Conservation (phyloP, 2,113 vertebrate species). For the Caranx ignobilis region DNA sequence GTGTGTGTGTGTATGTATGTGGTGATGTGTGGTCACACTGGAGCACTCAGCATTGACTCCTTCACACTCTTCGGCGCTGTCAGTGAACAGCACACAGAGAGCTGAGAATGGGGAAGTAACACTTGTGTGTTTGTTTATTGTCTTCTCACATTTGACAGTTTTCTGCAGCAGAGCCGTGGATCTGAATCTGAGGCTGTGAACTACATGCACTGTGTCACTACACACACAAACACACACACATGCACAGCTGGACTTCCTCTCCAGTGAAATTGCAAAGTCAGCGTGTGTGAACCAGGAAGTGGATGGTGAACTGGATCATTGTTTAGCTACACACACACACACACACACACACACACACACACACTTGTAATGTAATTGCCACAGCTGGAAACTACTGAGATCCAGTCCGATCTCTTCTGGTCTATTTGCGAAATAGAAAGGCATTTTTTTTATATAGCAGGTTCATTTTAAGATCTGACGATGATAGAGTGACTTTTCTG, state of each 20-base stretch:
- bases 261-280: slow-evolving; percentile 33
- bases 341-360: too few species aligned
- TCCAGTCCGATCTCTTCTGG: not conserved
- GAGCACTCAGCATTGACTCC: not conserved
- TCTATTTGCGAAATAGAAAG: not conserved
- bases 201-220: not conserved
- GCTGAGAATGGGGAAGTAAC: not conserved
- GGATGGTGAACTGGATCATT: slow-evolving; percentile 21
- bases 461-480: not conserved
- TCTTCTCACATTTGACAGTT: not conserved
- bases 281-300: slow-evolving; percentile 48
- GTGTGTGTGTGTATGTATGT: not conserved
- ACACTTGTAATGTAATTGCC: not conserved
- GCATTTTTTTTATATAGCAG: not conserved
- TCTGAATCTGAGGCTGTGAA: too few species aligned
- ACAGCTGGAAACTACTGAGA: not conserved
- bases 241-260: slow-evolving; percentile 36
- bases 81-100: not conserved
- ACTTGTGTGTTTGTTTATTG: too few species aligned
- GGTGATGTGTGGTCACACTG: not conserved
- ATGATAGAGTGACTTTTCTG: too few species aligned
- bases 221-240: slow-evolving; percentile 9
- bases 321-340: not conserved
- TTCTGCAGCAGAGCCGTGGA: not conserved
- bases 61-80: not conserved